Conservation (phyloP, 2,797 vertebrate genomes). For the Mus caroli region DNA sequence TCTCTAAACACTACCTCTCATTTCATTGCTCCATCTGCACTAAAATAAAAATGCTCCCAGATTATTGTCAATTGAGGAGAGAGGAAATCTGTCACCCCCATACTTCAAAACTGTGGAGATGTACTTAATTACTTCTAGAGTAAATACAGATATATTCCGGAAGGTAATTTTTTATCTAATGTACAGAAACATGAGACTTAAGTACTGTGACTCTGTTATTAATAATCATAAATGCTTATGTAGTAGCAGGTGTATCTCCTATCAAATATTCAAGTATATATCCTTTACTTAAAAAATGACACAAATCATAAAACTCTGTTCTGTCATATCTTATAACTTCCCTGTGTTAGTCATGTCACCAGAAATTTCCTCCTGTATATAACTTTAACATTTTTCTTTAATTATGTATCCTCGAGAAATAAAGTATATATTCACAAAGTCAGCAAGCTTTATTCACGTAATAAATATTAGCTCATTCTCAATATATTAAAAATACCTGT, state of each 20-base stretch:
- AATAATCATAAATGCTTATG: constrained; percentile 30
- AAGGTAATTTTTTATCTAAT: background rate
- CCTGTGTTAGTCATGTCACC: background rate
- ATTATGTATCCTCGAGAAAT: background rate
- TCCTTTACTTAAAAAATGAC: background rate
- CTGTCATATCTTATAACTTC: background rate
- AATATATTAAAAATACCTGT: background rate
- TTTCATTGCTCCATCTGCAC: background rate
- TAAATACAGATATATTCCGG: background rate
- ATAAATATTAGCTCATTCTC: background rate
- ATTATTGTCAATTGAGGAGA: background rate
- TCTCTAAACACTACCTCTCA: background rate
- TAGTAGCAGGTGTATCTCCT: background rate
- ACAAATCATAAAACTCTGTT: background rate
- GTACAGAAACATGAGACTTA: background rate
- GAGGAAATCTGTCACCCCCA: background rate
- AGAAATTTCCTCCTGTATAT: background rate
- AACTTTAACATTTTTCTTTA: constrained; percentile 15
- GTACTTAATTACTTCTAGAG: background rate
- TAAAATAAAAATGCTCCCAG: background rate
- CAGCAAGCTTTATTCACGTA: background rate
- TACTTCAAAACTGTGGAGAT: background rate
- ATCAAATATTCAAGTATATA: background rate
- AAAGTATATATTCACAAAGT: background rate
- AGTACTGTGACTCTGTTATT: background rate